Percentiles rank a stretch among this genome's conserved stretches.
Evolutionary conservation across 2,113 vertebrate genomes (phyloP).

Genomic region (Sebastes fasciatus): DNA sequence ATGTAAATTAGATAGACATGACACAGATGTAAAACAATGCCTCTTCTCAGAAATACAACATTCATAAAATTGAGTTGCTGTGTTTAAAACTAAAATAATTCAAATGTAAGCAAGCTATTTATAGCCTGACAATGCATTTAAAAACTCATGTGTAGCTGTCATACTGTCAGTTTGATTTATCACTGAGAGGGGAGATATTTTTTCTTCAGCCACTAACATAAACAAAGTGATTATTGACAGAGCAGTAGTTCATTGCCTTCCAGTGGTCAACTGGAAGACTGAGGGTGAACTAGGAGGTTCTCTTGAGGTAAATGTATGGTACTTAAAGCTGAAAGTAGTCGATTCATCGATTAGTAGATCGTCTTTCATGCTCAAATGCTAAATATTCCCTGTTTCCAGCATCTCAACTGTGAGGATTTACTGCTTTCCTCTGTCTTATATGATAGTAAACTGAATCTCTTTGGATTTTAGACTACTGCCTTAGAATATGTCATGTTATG

Average conservation of each 20-base stretch:
- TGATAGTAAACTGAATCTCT: neutral
- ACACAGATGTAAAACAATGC: constrained; percentile 19
- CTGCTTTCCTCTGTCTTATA: neutral
- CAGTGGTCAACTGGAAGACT: constrained; percentile 2
- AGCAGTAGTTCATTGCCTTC: constrained; percentile 1
- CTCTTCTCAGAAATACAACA: neutral
- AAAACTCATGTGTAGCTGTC: neutral
- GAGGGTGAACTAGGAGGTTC: neutral
- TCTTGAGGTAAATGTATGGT: neutral
- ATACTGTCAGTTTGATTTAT: constrained; percentile 17
- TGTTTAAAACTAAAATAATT: constrained; percentile 24
- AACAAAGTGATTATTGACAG: constrained; percentile 15
- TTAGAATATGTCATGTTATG: neutral
- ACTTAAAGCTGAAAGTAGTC: neutral
- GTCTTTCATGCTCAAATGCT: neutral
- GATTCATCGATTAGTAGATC: neutral
- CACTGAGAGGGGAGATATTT: neutral
- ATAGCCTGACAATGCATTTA: neutral
- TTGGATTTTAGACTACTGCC: neutral
- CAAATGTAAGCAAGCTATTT: constrained; percentile 18
- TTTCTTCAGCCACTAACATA: neutral
- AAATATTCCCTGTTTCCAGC: neutral
- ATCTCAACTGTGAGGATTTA: neutral
- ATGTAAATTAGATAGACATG: constrained; percentile 21
- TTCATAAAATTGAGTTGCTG: constrained; percentile 24